phyloP scores from a whole-genome alignment of 1,140 invertebrate species.

The Piezodorus guildinii region DNA sequence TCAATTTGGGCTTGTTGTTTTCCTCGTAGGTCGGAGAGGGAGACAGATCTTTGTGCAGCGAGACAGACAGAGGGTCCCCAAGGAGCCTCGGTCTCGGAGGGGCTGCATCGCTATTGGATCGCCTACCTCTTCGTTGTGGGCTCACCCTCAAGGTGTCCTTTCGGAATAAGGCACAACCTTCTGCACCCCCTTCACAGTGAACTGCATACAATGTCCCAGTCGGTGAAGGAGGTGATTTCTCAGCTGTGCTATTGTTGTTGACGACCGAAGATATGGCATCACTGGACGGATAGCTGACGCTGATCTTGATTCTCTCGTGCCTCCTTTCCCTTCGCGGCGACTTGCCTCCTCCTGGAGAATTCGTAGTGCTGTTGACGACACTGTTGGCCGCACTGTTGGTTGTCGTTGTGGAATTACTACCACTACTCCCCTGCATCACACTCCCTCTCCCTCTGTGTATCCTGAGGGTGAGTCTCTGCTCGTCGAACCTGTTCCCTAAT shows the following conservation, averaged over 20 bases:
- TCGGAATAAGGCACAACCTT: not conserved
- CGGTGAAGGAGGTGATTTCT: slow-evolving; percentile 28
- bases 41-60: slow-evolving; percentile 29
- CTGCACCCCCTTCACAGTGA: not conserved
- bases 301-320: slow-evolving; percentile 65
- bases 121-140: slow-evolving; percentile 23
- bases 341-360: slow-evolving; percentile 22
- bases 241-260: slow-evolving; percentile 12
- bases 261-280: slow-evolving; percentile 46
- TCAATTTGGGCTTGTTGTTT: slow-evolving; percentile 47
- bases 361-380: slow-evolving; percentile 27
- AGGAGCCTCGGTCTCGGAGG: slow-evolving; percentile 32
- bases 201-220: slow-evolving; percentile 37
- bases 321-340: slow-evolving; percentile 29
- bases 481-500: slow-evolving; percentile 58
- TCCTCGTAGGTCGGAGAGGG: slow-evolving; percentile 38
- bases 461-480: slow-evolving; percentile 77
- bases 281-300: slow-evolving; percentile 66
- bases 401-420: slow-evolving; percentile 32
- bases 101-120: slow-evolving; percentile 27
- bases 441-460: slow-evolving; percentile 74
- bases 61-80: slow-evolving; percentile 25
- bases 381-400: slow-evolving; percentile 24
- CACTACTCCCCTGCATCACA: slow-evolving; percentile 44
- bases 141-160: slow-evolving; percentile 25